Percentiles rank a stretch among this genome's conserved stretches.
Conservation (phyloP, 2,888 invertebrate species). For the Hemaris fuciformis region DNA sequence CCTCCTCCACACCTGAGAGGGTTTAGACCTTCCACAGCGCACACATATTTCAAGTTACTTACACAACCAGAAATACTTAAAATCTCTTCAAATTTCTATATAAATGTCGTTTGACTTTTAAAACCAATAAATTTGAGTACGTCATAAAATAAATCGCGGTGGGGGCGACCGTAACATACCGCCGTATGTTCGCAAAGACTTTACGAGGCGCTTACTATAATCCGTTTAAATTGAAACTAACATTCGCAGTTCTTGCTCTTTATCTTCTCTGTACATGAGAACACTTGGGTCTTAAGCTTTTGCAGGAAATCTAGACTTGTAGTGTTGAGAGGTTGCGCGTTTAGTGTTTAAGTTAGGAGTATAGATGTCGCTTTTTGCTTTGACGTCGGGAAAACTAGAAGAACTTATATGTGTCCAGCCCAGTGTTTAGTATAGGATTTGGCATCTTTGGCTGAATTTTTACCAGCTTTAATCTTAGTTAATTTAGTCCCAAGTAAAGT, state of each 20-base stretch:
- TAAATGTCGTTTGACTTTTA: background rate
- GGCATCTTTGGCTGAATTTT: too few species aligned
- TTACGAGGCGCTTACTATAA: constrained; percentile 12
- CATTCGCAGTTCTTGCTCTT: background rate
- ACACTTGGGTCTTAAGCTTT: background rate
- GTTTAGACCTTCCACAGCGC: too few species aligned
- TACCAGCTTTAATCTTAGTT: too few species aligned
- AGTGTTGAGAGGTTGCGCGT: background rate
- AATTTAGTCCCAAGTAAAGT: too few species aligned
- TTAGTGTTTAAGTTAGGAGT: too few species aligned
- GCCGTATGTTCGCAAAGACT: constrained; percentile 1
- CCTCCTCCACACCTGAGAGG: too few species aligned
- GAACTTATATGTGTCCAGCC: too few species aligned
- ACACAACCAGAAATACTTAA: background rate
- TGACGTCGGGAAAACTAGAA: too few species aligned
- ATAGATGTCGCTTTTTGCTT: too few species aligned
- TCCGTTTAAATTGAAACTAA: constrained; percentile 16
- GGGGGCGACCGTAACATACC: background rate
- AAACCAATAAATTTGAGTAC: background rate
- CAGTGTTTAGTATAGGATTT: too few species aligned
- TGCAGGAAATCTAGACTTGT: background rate
- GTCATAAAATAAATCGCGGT: background rate
- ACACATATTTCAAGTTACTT: too few species aligned
- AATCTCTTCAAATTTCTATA: background rate
- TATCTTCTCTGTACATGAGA: background rate